These are phyloP conservation scores for Ophiothrix spiculata DNA, from an alignment of 35 echinoderm and acorn worm species.

Conservation along the genomic window DNA sequence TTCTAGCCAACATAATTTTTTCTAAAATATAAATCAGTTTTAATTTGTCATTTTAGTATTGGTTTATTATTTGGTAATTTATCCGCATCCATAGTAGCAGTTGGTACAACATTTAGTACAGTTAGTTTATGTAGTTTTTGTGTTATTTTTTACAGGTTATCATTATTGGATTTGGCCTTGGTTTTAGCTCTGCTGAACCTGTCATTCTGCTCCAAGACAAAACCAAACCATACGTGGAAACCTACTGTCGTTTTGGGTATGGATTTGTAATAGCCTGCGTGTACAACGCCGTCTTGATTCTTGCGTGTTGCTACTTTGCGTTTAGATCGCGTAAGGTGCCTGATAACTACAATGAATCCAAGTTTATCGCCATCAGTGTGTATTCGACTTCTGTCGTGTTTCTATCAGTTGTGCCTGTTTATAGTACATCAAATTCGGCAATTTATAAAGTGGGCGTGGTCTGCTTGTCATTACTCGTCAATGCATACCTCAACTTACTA, in stretches of 20 bases:
- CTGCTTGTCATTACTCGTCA: constrained; percentile 13
- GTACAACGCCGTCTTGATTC: constrained; percentile 48
- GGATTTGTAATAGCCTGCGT: constrained; percentile 6
- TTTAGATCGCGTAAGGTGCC: constrained; percentile 56
- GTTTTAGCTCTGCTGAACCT: background rate
- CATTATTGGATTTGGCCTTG: background rate
- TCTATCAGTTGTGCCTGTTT: constrained; percentile 48
- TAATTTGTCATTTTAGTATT: no score
- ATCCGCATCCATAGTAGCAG: no score
- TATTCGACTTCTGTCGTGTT: constrained; percentile 58
- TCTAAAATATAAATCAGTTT: no score
- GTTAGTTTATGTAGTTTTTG: no score
- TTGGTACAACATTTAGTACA: no score
- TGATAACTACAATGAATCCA: constrained; percentile 74
- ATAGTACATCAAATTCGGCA: constrained; percentile 1
- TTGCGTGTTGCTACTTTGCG: constrained; percentile 55
- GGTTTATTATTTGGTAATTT: no score
- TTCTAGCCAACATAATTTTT: no score
- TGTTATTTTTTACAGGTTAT: background rate
- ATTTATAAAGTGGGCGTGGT: constrained; percentile 17
- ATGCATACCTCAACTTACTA: constrained; percentile 32
- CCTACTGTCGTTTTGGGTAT: constrained; percentile 12
- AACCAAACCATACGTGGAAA: background rate
- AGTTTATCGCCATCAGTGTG: constrained; percentile 70
- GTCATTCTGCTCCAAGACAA: background rate